Evolutionary conservation across 2,888 invertebrate species (phyloP).

Genomic region (Pinctada fucata): DNA sequence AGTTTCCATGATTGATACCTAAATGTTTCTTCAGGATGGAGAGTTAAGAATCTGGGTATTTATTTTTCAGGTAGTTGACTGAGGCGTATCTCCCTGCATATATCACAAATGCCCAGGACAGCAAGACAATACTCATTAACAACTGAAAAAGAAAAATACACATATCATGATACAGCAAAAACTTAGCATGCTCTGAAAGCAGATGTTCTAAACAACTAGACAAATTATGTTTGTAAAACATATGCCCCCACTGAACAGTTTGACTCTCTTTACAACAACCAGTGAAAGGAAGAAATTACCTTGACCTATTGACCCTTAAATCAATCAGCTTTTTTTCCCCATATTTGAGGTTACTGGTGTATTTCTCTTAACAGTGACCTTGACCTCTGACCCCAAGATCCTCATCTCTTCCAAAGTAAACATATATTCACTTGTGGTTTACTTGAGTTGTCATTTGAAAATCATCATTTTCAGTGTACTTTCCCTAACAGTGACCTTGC

Average conservation of each 20-base stretch:
- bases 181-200: no score
- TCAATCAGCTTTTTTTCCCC: neutral
- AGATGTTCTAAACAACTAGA: no score
- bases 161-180: neutral
- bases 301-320: no score
- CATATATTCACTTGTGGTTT: no score
- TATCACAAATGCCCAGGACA: constrained; percentile 70
- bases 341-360: no score
- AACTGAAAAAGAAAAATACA: constrained; percentile 59
- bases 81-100: constrained; percentile 65
- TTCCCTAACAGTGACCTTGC: no score
- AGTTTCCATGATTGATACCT: constrained; percentile 68
- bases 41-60: constrained; percentile 37
- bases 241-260: neutral
- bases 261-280: neutral
- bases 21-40: neutral
- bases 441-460: no score
- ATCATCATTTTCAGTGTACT: no score
- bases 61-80: constrained; percentile 52
- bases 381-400: no score
- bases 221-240: neutral
- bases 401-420: no score
- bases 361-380: no score
- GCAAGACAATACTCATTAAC: constrained; percentile 62
- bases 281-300: neutral